Evolutionary conservation across 2,888 invertebrate species (phyloP).

Genomic region (Mimachlamys varia): DNA sequence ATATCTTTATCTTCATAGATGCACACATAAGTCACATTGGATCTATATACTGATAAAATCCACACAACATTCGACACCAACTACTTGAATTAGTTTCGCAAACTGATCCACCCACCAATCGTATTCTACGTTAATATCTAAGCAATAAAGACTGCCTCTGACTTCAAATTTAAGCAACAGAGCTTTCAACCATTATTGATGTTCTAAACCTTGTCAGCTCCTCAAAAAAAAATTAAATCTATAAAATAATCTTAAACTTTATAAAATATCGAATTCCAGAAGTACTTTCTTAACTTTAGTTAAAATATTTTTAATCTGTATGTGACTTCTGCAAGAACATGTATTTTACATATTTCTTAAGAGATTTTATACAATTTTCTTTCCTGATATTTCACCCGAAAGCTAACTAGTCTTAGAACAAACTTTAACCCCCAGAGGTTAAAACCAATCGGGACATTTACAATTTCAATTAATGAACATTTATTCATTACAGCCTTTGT

Average conservation of each 20-base stretch:
- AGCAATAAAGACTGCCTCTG: neutral
- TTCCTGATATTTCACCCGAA: neutral
- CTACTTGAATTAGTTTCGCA: neutral
- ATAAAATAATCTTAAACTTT: neutral
- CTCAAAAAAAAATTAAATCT: neutral
- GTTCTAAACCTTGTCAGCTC: neutral
- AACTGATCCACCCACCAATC: neutral
- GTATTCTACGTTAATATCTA: neutral
- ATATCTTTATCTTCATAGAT: neutral
- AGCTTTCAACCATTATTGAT: neutral
- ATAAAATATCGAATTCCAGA: neutral
- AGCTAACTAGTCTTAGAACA: neutral
- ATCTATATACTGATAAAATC: neutral
- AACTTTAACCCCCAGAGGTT: neutral
- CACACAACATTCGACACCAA: neutral
- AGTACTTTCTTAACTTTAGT: no score
- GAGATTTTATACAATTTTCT: neutral
- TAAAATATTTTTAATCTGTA: no score
- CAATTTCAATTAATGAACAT: conserved; percentile 29
- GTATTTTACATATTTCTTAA: neutral
- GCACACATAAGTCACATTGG: neutral
- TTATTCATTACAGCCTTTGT: neutral
- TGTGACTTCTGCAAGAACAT: neutral
- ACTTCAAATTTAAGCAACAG: neutral
- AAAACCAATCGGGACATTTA: neutral